Conservation (phyloP, 1,140 invertebrate species). For the Drosophila pandora region DNA sequence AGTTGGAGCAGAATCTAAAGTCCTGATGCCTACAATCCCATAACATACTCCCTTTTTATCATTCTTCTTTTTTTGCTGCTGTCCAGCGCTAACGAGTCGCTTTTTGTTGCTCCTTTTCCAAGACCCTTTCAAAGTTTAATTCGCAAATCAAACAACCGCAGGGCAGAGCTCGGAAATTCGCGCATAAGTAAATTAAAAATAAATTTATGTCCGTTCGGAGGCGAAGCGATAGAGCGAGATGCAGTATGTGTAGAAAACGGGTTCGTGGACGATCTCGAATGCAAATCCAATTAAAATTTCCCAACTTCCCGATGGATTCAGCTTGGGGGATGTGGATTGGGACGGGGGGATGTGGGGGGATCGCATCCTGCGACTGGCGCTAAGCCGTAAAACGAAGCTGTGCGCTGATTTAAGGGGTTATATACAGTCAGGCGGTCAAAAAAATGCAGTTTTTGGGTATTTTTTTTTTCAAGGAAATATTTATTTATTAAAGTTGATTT, state of each 20-base stretch:
- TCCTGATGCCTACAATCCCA: background rate
- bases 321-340: background rate
- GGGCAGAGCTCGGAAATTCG: constrained; percentile 67
- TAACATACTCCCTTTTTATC: background rate
- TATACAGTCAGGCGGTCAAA: no score
- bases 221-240: background rate
- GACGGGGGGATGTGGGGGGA: background rate
- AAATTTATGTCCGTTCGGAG: constrained; percentile 71
- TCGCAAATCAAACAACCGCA: constrained; percentile 79
- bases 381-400: constrained; percentile 79
- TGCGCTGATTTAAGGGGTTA: constrained; percentile 81
- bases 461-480: no score
- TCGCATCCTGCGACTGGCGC: constrained; percentile 65
- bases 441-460: no score
- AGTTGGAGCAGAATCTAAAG: background rate
- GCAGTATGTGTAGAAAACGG: constrained; percentile 45
- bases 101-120: constrained; percentile 7
- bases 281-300: constrained; percentile 80
- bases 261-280: constrained; percentile 59
- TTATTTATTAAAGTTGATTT: no score
- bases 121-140: constrained; percentile 64
- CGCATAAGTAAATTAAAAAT: constrained; percentile 82
- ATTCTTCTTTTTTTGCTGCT: background rate
- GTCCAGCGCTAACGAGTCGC: constrained; percentile 56
- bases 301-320: constrained; percentile 23